phyloP scores from a whole-genome alignment of 2,113 vertebrate species.

The Cairina moschata region DNA sequence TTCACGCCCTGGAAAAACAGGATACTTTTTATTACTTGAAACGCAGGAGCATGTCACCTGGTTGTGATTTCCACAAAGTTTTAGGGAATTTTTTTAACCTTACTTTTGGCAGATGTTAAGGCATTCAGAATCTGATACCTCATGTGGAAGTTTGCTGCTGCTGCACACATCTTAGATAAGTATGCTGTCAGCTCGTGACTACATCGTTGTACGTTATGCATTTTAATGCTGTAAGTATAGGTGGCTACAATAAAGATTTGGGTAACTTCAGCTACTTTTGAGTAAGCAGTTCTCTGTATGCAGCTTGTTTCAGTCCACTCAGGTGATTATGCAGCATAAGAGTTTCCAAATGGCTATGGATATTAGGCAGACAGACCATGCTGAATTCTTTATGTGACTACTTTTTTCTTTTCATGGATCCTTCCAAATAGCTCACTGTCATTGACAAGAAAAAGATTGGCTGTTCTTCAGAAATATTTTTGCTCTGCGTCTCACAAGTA shows the following conservation, averaged over 20 bases:
- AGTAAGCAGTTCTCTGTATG: background rate
- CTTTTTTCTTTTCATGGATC: background rate
- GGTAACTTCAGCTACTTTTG: background rate
- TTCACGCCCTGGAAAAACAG: background rate
- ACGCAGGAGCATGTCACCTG: background rate
- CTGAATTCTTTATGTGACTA: background rate
- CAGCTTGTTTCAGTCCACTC: background rate
- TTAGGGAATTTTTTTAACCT: background rate
- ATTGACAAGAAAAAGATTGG: background rate
- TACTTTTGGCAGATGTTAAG: background rate
- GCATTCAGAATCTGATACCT: background rate
- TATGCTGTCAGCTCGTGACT: background rate
- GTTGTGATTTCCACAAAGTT: background rate
- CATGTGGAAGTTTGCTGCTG: background rate
- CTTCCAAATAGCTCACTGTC: background rate
- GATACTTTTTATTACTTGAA: constrained; percentile 2
- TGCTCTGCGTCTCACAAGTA: background rate
- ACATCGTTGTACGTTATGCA: background rate
- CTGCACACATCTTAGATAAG: background rate
- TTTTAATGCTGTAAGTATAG: background rate
- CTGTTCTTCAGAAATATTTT: constrained; percentile 14
- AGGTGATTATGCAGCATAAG: background rate
- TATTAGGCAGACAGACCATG: background rate
- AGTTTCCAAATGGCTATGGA: background rate
- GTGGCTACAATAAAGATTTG: background rate